phyloP scores from a whole-genome alignment of 2,113 vertebrate species.

The Danio rerio region GRCz12tu NC_133195.1:43728001-43728500 shows the following conservation, averaged over 20 bases:
- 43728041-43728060: too few species aligned
- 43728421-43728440: conserved; percentile 15
- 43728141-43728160: neutral
- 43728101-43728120: too few species aligned
- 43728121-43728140: neutral
- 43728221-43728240: neutral
- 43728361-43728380: conserved; percentile 20
- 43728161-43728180: neutral
- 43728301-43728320: conserved; percentile 36
- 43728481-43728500: conserved; percentile 10
- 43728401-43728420: conserved; percentile 22
- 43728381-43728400: conserved; percentile 43
- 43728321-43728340: conserved; percentile 45
- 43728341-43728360: conserved; percentile 16
- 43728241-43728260: conserved; percentile 2
- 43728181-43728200: neutral
- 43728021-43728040: too few species aligned
- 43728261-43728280: conserved; percentile 17
- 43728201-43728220: neutral
- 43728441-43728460: conserved; percentile 29
- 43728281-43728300: conserved; percentile 51
- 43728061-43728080: too few species aligned
- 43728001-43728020: too few species aligned
- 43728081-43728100: too few species aligned
- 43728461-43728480: conserved; percentile 19